Evolutionary conservation across 2,888 invertebrate genomes (phyloP).

Genomic region (Sarcophaga carnaria): DNA sequence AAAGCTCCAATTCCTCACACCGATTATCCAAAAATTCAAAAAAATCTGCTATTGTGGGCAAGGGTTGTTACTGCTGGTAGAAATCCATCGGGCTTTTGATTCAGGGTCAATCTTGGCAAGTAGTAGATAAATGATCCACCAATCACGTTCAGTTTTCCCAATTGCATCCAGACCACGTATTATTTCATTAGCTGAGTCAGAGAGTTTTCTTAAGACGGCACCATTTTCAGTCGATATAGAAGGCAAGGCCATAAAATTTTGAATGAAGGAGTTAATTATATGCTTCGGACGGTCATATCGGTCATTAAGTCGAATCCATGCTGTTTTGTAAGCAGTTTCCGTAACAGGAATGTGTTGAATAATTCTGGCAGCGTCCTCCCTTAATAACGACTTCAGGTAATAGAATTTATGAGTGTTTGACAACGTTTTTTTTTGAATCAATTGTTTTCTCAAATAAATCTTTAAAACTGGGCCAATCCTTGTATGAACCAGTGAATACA

Average conservation of each 20-base stretch:
- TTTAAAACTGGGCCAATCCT: slow-evolving; percentile 64
- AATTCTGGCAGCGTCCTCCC: slow-evolving; percentile 60
- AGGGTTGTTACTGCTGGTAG: slow-evolving; percentile 36
- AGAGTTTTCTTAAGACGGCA: slow-evolving; percentile 46
- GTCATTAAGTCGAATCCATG: slow-evolving; percentile 56
- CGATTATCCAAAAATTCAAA: slow-evolving; percentile 48
- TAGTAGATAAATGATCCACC: slow-evolving; percentile 61
- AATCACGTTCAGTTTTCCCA: slow-evolving; percentile 40
- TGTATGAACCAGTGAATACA: slow-evolving; percentile 58
- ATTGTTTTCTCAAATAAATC: slow-evolving; percentile 60
- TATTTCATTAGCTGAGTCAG: slow-evolving; percentile 64
- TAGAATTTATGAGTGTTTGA: slow-evolving; percentile 62
- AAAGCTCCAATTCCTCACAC: slow-evolving; percentile 38
- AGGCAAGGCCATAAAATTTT: slow-evolving; percentile 49
- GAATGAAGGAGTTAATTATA: slow-evolving; percentile 61
- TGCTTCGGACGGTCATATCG: slow-evolving; percentile 59
- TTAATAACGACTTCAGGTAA: slow-evolving; percentile 60
- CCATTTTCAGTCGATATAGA: slow-evolving; percentile 39
- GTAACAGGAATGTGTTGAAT: slow-evolving; percentile 63
- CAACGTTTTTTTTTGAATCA: slow-evolving; percentile 46
- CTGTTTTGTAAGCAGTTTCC: slow-evolving; percentile 58
- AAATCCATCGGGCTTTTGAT: slow-evolving; percentile 55
- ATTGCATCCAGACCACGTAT: slow-evolving; percentile 61
- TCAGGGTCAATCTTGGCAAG: slow-evolving; percentile 47
- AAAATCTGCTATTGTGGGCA: slow-evolving; percentile 41